These are phyloP conservation scores for Sebastes kiyomatsui DNA, from an alignment of 2,797 vertebrate genomes.

Conservation along the genomic window DNA sequence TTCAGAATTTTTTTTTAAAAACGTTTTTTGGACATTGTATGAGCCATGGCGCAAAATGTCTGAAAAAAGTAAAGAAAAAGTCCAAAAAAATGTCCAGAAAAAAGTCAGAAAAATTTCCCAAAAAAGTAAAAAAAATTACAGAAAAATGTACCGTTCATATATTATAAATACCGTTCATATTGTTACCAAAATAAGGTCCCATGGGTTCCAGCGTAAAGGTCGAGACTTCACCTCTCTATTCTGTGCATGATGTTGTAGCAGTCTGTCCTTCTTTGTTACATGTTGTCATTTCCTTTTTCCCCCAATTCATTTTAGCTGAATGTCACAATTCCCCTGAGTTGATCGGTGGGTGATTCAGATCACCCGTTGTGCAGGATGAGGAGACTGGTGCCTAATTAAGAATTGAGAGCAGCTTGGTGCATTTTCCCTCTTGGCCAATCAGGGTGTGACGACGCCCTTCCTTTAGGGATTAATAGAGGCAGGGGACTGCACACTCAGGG, in stretches of 20 bases:
- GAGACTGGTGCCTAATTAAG: not conserved
- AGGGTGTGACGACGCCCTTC: not conserved
- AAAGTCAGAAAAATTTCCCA: no score
- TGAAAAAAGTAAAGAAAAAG: no score
- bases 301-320: not conserved
- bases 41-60: accelerated
- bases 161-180: no score
- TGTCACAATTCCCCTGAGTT: not conserved
- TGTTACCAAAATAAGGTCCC: accelerated
- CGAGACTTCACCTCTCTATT: no score
- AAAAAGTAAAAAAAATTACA: no score
- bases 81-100: no score
- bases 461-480: not conserved
- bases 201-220: no score
- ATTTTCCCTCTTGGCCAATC: not conserved
- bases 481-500: no score
- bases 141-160: no score
- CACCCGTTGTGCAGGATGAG: not conserved
- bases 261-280: not conserved
- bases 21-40: no score
- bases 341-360: not conserved
- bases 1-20: no score
- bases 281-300: not conserved
- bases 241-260: no score
- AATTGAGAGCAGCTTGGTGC: not conserved